Evolutionary conservation across 1,140 invertebrate species (phyloP), one percentile per base, ranked within the genome.

Genomic region (Rhynchophorus ferrugineus): DNA sequence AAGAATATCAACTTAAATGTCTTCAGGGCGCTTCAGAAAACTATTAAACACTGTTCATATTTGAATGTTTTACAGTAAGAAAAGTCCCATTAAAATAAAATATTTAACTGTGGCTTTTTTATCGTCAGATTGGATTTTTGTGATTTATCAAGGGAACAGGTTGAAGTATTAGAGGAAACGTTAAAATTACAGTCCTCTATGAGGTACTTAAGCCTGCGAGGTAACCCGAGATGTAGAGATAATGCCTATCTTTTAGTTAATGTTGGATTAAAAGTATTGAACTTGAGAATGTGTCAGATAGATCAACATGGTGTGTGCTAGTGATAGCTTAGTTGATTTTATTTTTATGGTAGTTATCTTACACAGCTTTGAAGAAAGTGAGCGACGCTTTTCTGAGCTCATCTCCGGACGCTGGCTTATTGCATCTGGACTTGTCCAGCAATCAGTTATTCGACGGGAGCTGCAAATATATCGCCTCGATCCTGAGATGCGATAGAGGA

Each of bases 391-490:
- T 41, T 20, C n/a, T 41, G 1, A 41, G 20, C 6, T 3, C 20
- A 17, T 19, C 38, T 3, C 38, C 38, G 1, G 38, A 20, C n/a
- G 14, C 18, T 1, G n/a, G 14, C 5, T 9, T 41, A n/a, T 18
- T 41, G n/a, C 38, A 41, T 41, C 20, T 41, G 8, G 38, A 41
- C 17, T 18, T 41, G 3, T 41, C 38, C 1, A 41, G 38, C n/a
- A 41, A 41, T 17, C 1, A 6, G 38, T 14, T 41, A 2, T 41
- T 41, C 20, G 18, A 41, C 8, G 38, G 20, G 11, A 18, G 38
- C 9, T 41, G 38, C 20, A 20, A 41, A 41, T 19, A 41, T 18
- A 11, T 41, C 3, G 38, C 38, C 1, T n/a, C 7, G n/a, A 41
- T 41, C 3, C 20, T 41, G 20, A 41, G 38, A 41, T 41, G 38